A percentile compares a stretch with the other conserved stretches of the same genome.
phyloP scores from a whole-genome alignment of 2,113 vertebrate genomes.

The Candoia aspera region DNA sequence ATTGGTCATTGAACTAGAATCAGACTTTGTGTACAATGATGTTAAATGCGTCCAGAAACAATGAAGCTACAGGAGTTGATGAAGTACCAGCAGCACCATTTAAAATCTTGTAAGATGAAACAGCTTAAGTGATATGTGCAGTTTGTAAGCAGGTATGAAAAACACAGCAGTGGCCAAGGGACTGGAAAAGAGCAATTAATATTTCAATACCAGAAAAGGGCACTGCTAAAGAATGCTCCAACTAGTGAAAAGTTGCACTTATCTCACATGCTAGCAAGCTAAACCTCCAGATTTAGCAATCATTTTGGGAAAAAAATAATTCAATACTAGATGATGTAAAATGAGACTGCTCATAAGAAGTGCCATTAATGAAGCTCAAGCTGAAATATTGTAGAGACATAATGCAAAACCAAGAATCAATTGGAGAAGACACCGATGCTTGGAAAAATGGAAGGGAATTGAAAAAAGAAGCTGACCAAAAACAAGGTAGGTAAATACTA shows the following conservation, averaged over 20 bases:
- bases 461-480: neutral
- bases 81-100: neutral
- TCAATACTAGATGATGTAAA: neutral
- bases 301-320: neutral
- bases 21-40: neutral
- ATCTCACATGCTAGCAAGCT: neutral
- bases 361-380: neutral
- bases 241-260: neutral
- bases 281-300: neutral
- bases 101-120: neutral
- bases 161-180: neutral
- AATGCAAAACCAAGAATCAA: neutral
- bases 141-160: neutral
- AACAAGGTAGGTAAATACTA: neutral
- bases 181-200: neutral
- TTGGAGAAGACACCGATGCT: neutral
- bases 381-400: neutral
- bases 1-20: neutral
- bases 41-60: neutral
- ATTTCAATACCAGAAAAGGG: neutral
- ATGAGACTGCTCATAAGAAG: neutral
- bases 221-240: neutral
- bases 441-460: neutral
- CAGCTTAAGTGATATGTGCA: neutral
- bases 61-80: neutral